Base-by-base conservation (phyloP, 2,797 vertebrate genomes). In the Enteromius viviparus region DNA sequence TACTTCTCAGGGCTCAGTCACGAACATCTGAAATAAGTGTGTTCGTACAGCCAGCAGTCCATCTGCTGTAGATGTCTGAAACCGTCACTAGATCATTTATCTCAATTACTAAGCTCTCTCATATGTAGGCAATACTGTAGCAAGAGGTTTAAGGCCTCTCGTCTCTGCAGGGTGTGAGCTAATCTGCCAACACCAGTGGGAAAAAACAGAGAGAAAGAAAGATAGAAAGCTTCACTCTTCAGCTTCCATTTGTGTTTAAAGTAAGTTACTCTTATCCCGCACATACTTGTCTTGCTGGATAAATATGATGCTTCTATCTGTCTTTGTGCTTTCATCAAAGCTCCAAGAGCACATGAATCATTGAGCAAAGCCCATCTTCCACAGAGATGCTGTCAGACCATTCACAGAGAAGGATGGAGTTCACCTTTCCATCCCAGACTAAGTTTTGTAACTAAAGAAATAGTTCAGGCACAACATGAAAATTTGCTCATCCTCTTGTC, bases 321-420 rank as follows among this genome's bases (percentile, higher is more conserved):
- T 71, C 80, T 81, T 84, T 84, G 85, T 79, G 81, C 76, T 84
- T 84, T 85, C 62, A 81, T 85, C 75, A 81, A 81, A 76, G 49
- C 51, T 80, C 76, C 65, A 84, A 80, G 60, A 84, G 76, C 49
- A 65, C 82, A 82, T 82, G 71, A 84, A 84, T 82, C 62, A 81
- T 75, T 76, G 82, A 82, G 64, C 78, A 88, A 83, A 82, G 65
- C 72, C 66, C 65, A 84, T 87, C 84, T 82, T 80, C 62, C 49
- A 79, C 66, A 58, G 76, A 87, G 65, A 83, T 45, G 82, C 76
- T 84, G 88, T 85, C 83, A 86, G 60, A 62, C 47, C 42, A 71
- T 68, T 81, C 42, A 76, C 17, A 70, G 21, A 76, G 65, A 74
- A 45, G 75, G 42, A 82, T 85, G 84, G 75, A n/a, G 21, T 29